Percentiles rank a stretch among this genome's conserved stretches.
Evolutionary conservation across 2,797 vertebrate species (phyloP).

Genomic region (Steatocranus sp.): DNA sequence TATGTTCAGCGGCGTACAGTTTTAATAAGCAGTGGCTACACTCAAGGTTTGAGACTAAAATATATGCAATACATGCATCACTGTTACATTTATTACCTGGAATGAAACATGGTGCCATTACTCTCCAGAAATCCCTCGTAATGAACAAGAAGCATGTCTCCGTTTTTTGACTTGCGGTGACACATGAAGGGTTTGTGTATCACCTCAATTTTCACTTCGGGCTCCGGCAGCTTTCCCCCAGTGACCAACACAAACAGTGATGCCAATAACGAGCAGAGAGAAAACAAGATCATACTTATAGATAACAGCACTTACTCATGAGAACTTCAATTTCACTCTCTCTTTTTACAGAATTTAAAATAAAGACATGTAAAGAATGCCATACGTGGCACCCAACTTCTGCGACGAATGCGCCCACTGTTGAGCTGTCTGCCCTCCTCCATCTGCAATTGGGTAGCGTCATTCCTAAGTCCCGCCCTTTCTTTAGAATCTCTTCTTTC

Average conservation of each 20-base stretch:
- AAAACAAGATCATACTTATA: slow-evolving; percentile 64
- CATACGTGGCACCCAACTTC: slow-evolving; percentile 75
- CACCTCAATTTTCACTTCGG: slow-evolving; percentile 90
- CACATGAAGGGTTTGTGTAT: slow-evolving; percentile 89
- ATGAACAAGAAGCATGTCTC: slow-evolving; percentile 91
- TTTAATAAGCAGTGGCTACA: not conserved
- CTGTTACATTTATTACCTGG: slow-evolving; percentile 79
- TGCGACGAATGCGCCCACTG: not conserved
- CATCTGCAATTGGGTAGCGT: slow-evolving; percentile 47
- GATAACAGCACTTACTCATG: not conserved
- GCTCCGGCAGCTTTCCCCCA: slow-evolving; percentile 85
- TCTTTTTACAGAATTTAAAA: not conserved
- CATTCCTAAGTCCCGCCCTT: not conserved
- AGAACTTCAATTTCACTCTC: not conserved
- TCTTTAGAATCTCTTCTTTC: accelerated
- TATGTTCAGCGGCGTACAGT: not conserved
- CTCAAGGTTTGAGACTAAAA: not conserved
- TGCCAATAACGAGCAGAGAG: slow-evolving; percentile 58
- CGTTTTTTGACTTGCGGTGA: slow-evolving; percentile 85
- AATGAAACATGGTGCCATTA: slow-evolving; percentile 90
- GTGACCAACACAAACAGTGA: slow-evolving; percentile 62
- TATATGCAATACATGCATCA: not conserved
- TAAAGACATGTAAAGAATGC: slow-evolving; percentile 11
- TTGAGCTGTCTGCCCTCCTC: slow-evolving; percentile 5
- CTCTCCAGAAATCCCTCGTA: slow-evolving; percentile 89